Conservation (phyloP, 2,888 invertebrate species). For the Microctonus brassicae region DNA sequence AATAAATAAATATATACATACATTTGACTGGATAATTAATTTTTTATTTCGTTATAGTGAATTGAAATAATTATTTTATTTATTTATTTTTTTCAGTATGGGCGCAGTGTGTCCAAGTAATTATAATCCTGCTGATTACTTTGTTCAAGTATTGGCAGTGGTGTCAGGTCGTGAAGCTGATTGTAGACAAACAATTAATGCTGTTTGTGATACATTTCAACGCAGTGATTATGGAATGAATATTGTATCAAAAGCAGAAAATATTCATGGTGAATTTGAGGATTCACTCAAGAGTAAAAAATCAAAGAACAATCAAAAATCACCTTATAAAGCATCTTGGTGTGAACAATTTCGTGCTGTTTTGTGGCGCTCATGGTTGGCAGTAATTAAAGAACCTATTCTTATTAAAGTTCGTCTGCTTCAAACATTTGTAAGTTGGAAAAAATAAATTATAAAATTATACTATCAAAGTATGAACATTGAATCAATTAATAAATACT, state of each 20-base stretch:
- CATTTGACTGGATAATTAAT: no score
- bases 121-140: slow-evolving; percentile 96
- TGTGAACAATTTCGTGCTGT: slow-evolving; percentile 90
- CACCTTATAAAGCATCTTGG: slow-evolving; percentile 88
- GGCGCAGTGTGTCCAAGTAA: slow-evolving; percentile 89
- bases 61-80: slow-evolving; percentile 5
- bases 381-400: slow-evolving; percentile 90
- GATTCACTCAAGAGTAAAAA: slow-evolving; percentile 47
- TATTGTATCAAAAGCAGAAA: slow-evolving; percentile 74
- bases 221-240: slow-evolving; percentile 76
- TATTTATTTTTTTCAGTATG: slow-evolving; percentile 71
- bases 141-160: slow-evolving; percentile 89
- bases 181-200: slow-evolving; percentile 82
- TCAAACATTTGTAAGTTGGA: slow-evolving; percentile 84
- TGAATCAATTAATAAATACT: no score
- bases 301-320: slow-evolving; percentile 53
- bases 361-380: slow-evolving; percentile 91
- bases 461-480: slow-evolving; percentile 50
- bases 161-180: slow-evolving; percentile 86
- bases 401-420: slow-evolving; percentile 89
- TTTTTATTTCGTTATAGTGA: background rate
- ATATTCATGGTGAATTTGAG: slow-evolving; percentile 53
- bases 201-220: slow-evolving; percentile 84
- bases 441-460: no score
- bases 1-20: slow-evolving; percentile 58